Percentiles rank a stretch among this genome's conserved stretches.
Conservation (phyloP, 2,113 vertebrate species). For the Corvus moneduloides region DNA sequence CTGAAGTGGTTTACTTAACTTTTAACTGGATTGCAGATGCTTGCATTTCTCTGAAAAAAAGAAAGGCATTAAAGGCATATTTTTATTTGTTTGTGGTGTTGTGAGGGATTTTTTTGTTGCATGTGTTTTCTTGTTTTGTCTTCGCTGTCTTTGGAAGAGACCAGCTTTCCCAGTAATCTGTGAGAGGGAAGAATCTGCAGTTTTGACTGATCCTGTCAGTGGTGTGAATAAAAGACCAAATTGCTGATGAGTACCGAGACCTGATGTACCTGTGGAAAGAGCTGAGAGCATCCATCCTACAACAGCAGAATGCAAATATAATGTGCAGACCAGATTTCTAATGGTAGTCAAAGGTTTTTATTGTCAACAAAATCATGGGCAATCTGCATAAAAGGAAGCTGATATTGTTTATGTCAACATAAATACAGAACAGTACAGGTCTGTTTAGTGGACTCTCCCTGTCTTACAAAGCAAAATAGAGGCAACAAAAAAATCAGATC, state of each 20-base stretch:
- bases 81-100: neutral
- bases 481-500: neutral
- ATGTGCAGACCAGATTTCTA: neutral
- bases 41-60: neutral
- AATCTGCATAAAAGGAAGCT: neutral
- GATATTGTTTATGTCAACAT: neutral
- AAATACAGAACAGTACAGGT: neutral
- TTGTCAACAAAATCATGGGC: neutral
- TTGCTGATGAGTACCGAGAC: neutral
- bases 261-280: neutral
- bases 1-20: neutral
- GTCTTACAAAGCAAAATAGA: neutral
- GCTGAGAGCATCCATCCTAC: neutral
- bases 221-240: neutral
- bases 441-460: neutral
- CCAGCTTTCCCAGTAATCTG: neutral
- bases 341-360: neutral
- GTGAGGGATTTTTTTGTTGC: neutral
- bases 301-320: neutral
- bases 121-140: neutral
- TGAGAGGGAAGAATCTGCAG: neutral
- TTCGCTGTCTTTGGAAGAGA: neutral
- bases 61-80: neutral
- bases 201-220: neutral
- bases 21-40: neutral